Conservation (phyloP, 2,888 invertebrate genomes). For the Lobophora halterata region DNA sequence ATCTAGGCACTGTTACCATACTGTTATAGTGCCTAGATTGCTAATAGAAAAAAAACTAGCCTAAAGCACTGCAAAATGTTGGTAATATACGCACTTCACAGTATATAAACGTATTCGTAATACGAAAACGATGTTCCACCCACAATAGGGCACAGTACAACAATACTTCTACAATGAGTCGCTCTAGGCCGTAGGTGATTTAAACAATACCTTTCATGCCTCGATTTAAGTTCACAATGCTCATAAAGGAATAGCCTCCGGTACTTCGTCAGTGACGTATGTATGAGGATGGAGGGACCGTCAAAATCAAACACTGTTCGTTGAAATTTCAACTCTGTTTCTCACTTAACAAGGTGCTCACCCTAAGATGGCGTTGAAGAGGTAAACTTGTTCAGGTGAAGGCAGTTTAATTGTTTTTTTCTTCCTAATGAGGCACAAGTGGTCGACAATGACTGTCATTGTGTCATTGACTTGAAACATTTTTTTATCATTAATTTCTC, state of each 20-base stretch:
- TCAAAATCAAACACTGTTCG: conserved; percentile 23
- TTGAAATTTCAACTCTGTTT: conserved; percentile 38
- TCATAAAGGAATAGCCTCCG: conserved; percentile 69
- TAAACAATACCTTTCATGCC: conserved; percentile 71
- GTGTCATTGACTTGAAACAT: conserved; percentile 59
- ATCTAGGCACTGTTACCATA: too few relatives aligned
- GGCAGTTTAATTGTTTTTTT: conserved; percentile 69
- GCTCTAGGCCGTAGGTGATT: conserved; percentile 53
- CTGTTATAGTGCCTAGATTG: too few relatives aligned
- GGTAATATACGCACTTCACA: too few relatives aligned
- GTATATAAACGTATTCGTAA: background rate
- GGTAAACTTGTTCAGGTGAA: conserved; percentile 47
- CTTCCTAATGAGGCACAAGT: conserved; percentile 76
- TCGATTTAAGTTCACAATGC: conserved; percentile 72
- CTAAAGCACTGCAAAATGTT: too few relatives aligned
- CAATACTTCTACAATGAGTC: conserved; percentile 43
- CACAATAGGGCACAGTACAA: conserved; percentile 30
- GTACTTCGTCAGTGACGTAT: conserved; percentile 58
- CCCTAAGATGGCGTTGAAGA: conserved; percentile 17
- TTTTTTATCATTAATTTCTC: conserved; percentile 62
- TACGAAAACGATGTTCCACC: conserved; percentile 10
- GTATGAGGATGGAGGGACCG: conserved; percentile 49
- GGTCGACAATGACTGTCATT: conserved; percentile 71
- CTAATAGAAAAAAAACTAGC: too few relatives aligned
- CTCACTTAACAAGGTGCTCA: conserved; percentile 30